A percentile compares a stretch with the other conserved stretches of the same genome.
Conservation (phyloP, 2,113 vertebrate species). For the Axis porcinus region DNA sequence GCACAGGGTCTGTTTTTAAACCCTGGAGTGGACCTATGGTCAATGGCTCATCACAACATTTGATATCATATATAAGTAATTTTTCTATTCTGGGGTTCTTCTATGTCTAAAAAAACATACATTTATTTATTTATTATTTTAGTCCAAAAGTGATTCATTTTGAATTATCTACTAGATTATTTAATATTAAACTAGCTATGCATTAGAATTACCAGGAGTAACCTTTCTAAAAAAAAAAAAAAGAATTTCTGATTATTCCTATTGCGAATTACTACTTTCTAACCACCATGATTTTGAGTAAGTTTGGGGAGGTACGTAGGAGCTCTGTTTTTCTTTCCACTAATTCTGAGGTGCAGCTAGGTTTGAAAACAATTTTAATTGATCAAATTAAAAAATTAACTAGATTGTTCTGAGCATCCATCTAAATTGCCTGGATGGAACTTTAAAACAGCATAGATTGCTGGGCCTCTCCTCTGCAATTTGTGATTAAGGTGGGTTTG, state of each 20-base stretch:
- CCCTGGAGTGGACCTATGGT: background rate
- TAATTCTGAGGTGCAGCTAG: background rate
- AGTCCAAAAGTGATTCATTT: background rate
- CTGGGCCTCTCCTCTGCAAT: background rate
- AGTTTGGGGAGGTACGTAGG: background rate
- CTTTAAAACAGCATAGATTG: background rate
- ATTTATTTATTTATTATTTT: background rate
- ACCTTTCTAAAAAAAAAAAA: background rate
- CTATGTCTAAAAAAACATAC: background rate
- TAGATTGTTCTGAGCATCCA: background rate
- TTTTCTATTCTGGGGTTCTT: background rate
- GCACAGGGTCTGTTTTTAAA: background rate
- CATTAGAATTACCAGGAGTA: background rate
- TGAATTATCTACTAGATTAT: background rate
- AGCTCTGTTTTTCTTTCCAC: background rate
- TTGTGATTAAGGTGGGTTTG: background rate
- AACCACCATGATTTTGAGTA: background rate
- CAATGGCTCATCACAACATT: background rate
- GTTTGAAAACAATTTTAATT: background rate
- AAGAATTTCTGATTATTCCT: background rate
- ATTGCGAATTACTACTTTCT: background rate
- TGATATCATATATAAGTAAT: background rate
- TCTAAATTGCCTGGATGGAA: background rate
- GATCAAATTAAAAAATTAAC: conserved; percentile 10
- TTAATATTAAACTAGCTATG: background rate